Evolutionary conservation across 1,140 invertebrate species (phyloP), one percentile per base, ranked within the genome.

Genomic region (Scaptomyza graminum): DNA sequence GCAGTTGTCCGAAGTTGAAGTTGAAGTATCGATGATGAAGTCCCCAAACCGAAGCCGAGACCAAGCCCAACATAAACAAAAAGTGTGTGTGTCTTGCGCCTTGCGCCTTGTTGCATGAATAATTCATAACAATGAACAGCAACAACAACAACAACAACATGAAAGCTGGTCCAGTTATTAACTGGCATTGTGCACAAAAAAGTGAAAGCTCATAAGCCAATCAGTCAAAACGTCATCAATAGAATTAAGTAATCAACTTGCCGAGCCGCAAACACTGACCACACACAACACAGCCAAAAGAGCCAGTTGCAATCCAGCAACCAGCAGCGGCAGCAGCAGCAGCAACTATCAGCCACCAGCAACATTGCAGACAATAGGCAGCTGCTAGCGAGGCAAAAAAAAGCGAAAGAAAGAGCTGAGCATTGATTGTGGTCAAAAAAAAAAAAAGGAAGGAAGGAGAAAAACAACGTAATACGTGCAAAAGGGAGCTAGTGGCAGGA

Each of bases 201-300:
- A 90, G 82, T 90, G 87, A 90, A 90, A 90, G 87, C 87, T 90
- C 87, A 90, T 88, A 83, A 88, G 82, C 82, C 88, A 90, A 90
- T 90, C 88, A 88, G 83, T 90, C 88, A 90, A 90, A 90, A 83
- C 88, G 88, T 90, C 87, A 89, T 89, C 84, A 90, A 90, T 90
- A 83, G 85, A 90, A 90, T 90, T 90, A 90, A 90, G 88, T 90
- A 90, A 90, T 90, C 88, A 90, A 90, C 71, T 83, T 28, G 68
- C 50, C 50, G 70, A 69, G 64, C 70, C 59, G 43, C 74, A 69
- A 79, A 74, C 31, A 90, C 88, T 90, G 88, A 90, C 88, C 88
- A 90, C 88, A 87, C 88, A 87, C 87, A 90, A 90, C 70, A 75
- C 37, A 52, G 37, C n/a, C 34, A 37, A 8, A 37, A 50, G 43